These are phyloP conservation scores for Ornithoptera alexandrae DNA, from an alignment of 2,888 invertebrate genomes.

Conservation along the genomic window DNA sequence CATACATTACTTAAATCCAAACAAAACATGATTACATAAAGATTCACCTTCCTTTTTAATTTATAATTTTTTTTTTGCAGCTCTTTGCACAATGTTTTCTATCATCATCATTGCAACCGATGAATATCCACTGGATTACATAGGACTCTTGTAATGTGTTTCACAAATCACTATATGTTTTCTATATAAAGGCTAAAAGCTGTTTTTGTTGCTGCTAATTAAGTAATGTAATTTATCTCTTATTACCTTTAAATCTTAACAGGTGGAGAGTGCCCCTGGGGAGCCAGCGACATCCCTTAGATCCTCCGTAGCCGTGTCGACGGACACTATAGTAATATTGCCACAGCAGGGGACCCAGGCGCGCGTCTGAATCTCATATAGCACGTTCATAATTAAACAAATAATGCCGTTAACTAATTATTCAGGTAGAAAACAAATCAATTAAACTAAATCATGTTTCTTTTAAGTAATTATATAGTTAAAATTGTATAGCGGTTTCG, in stretches of 20 bases:
- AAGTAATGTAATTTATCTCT: too few species aligned
- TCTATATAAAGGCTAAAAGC: too few species aligned
- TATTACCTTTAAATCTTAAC: conserved; percentile 7
- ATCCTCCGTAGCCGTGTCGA: conserved; percentile 24
- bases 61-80: too few species aligned
- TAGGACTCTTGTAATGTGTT: too few species aligned
- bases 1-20: too few species aligned
- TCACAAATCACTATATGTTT: too few species aligned
- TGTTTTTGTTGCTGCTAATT: too few species aligned
- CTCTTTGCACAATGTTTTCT: too few species aligned
- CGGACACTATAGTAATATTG: conserved; percentile 61
- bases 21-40: too few species aligned
- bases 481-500: neutral
- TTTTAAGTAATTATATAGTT: neutral
- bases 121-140: too few species aligned
- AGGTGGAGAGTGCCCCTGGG: conserved; percentile 41
- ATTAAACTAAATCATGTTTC: neutral
- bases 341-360: conserved; percentile 56
- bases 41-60: too few species aligned
- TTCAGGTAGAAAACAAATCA: conserved; percentile 12
- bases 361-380: conserved; percentile 61
- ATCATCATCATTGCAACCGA: too few species aligned
- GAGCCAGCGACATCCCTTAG: conserved; percentile 26
- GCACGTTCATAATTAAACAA: conserved; percentile 16
- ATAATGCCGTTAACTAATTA: conserved; percentile 6